A percentile compares a stretch with the other conserved stretches of the same genome.
These are phyloP conservation scores for Knipowitschia caucasica DNA, from an alignment of 2,797 vertebrate species.

Conservation along the genomic window DNA sequence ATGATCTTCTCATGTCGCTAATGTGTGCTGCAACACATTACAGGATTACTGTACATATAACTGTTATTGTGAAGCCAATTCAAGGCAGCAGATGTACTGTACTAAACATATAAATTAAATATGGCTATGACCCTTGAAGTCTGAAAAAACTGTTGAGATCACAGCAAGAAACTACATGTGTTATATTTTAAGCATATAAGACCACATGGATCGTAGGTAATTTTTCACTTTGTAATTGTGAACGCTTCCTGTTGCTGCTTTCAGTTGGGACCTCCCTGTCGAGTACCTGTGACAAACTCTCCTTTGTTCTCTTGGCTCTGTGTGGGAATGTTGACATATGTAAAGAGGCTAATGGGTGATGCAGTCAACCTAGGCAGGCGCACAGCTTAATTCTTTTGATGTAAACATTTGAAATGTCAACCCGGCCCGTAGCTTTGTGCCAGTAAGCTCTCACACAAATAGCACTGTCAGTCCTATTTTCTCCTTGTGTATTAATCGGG, in stretches of 20 bases:
- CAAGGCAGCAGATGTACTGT: no score
- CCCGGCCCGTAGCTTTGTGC: constrained; percentile 27
- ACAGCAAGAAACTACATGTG: background rate
- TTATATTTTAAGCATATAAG: background rate
- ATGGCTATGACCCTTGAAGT: no score
- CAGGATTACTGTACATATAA: no score
- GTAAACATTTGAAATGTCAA: constrained; percentile 61
- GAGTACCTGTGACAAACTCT: constrained; percentile 23
- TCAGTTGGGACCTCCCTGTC: constrained; percentile 26
- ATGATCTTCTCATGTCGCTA: no score
- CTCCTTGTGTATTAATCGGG: constrained; percentile 39
- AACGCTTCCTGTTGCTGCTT: constrained; percentile 24
- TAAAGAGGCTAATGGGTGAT: constrained; percentile 59
- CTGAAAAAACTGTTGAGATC: background rate
- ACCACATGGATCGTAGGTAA: background rate
- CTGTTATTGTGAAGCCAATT: no score
- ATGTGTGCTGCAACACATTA: no score
- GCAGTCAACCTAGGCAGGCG: constrained; percentile 36
- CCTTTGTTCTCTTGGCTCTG: constrained; percentile 44
- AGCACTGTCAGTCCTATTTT: constrained; percentile 43
- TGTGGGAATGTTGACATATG: constrained; percentile 50
- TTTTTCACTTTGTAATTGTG: constrained; percentile 12
- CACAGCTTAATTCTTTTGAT: constrained; percentile 42
- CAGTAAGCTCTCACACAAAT: constrained; percentile 50
- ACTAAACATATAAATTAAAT: no score